Evolutionary conservation across 1,140 invertebrate genomes (phyloP), one percentile per base, ranked within the genome.

Genomic region (Anagrus nilaparvatae): DNA sequence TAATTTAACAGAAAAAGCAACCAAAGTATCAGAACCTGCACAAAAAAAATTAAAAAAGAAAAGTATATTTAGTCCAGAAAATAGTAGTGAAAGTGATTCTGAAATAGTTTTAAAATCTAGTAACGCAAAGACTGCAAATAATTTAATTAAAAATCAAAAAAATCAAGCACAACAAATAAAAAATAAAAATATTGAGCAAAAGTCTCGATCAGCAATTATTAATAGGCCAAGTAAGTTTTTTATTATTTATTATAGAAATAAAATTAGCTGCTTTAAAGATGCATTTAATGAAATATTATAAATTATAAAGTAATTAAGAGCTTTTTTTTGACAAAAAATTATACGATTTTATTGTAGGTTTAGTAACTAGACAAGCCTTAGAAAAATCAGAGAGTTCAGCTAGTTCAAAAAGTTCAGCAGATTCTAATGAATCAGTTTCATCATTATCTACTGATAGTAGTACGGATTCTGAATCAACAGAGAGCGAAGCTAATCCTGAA

Each of bases 21-120:
- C 49, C 10, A 67, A 67, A 48, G 41, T 34, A 36, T 49, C 43
- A 8, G 56, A 71, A 61, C 59, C 63, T 38, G 55, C 59, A 0
- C 67, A 73, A 48, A 69, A 73, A 25, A 79, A 77, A 39, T 55
- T 70, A 12, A 85, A 84, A 50, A 83, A 82, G 45, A 85, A 84
- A 55, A 86, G 83, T 60, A 86, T 86, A 55, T 86, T 86, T 50
- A 85, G 82, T 48, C 82, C 83, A 2, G 83, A 85, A 50, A 84
- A 85, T 49, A 83, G 81, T 59, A 83, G 81, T 21, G 81, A 83
- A 61, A 82, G 81, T 44, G 81, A 83, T 47, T 63, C 56, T 44
- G 53, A 54, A 17, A 40, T 50, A 16, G 42, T 59, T 4, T 32
- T 58, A 34, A 58, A 72, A 62, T 35, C 53, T 47, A 53, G 43